Evolutionary conservation across 2,888 invertebrate genomes (phyloP).

Genomic region (Platycheirus albimanus): DNA sequence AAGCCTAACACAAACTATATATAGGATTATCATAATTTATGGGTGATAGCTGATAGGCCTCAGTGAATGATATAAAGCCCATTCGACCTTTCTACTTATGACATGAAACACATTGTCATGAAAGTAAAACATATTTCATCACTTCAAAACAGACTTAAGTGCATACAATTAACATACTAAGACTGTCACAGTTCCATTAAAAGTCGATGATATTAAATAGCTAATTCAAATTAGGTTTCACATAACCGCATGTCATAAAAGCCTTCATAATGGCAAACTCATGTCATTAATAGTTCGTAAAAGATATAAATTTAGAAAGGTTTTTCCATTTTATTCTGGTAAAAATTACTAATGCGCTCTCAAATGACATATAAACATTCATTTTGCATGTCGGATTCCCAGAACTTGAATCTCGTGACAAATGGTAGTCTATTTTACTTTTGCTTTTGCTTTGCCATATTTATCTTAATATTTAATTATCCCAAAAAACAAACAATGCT

Average conservation of each 20-base stretch:
- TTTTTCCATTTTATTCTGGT: not conserved
- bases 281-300: constrained; percentile 38
- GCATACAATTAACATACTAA: constrained; percentile 14
- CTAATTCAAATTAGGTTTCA: constrained; percentile 37
- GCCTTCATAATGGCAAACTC: constrained; percentile 19
- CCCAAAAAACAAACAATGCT: not conserved
- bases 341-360: constrained; percentile 19
- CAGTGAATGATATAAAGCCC: not conserved
- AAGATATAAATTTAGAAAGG: not conserved
- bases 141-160: constrained; percentile 5
- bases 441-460: no score
- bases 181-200: constrained; percentile 1
- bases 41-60: not conserved
- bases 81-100: not conserved
- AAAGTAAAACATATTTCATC: constrained; percentile 18
- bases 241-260: constrained; percentile 27
- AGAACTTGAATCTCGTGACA: constrained; percentile 53
- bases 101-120: not conserved
- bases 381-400: constrained; percentile 51
- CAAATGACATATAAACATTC: constrained; percentile 52
- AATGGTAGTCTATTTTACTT: constrained; percentile 34
- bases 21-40: not conserved
- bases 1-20: not conserved
- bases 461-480: constrained; percentile 31
- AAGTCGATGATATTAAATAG: constrained; percentile 22